A percentile compares a stretch with the other conserved stretches of the same genome.
Evolutionary conservation across 2,888 invertebrate species (phyloP).

Genomic region (Drosophila siamana): DNA sequence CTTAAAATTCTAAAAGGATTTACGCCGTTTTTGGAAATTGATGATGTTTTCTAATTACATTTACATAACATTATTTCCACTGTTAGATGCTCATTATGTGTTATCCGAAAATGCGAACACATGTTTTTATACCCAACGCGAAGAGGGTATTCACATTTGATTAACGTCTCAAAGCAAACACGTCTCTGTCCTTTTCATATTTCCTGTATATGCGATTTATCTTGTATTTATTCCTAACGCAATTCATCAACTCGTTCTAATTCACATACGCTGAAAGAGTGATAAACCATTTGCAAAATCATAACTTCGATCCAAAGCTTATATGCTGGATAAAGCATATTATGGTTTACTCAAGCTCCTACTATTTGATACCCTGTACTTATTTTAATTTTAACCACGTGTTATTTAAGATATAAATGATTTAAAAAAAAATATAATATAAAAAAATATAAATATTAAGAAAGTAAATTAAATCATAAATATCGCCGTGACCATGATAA

Average conservation of each 20-base stretch:
- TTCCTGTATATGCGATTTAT: neutral
- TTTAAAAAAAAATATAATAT: too few relatives aligned
- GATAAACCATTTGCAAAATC: neutral
- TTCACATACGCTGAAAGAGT: neutral
- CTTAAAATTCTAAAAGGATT: conserved; percentile 79
- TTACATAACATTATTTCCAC: conserved; percentile 84
- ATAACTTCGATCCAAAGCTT: too few relatives aligned
- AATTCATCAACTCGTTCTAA: neutral
- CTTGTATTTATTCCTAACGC: neutral
- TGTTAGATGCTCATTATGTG: conserved; percentile 34
- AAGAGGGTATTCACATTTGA: neutral
- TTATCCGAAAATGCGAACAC: conserved; percentile 53
- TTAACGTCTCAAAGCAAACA: neutral
- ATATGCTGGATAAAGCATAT: too few relatives aligned
- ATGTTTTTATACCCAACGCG: conserved; percentile 26
- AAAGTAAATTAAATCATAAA: too few relatives aligned
- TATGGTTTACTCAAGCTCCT: too few relatives aligned
- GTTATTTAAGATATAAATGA: too few relatives aligned
- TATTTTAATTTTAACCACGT: too few relatives aligned
- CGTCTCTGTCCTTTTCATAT: neutral
- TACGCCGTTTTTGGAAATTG: conserved; percentile 65
- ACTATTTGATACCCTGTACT: too few relatives aligned
- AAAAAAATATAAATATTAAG: too few relatives aligned
- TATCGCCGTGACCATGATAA: too few relatives aligned
- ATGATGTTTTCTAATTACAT: conserved; percentile 84